Conservation (phyloP, 2,797 vertebrate species). For the Smutsia temminckii region DNA sequence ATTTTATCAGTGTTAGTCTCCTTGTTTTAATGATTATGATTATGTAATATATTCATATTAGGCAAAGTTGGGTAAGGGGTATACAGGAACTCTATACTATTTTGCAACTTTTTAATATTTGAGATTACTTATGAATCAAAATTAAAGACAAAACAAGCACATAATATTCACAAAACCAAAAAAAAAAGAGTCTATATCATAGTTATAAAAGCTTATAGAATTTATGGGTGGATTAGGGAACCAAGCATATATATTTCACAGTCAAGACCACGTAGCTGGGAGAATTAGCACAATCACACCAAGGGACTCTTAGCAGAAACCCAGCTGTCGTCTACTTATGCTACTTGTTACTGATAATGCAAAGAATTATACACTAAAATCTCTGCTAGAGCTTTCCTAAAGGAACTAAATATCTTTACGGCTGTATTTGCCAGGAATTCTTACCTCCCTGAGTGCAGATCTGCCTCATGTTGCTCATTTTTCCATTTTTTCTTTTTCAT, state of each 20-base stretch:
- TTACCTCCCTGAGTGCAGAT: background rate
- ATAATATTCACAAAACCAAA: background rate
- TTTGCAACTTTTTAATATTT: background rate
- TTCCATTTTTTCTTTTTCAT: background rate
- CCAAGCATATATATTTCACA: background rate
- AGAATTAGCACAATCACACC: background rate
- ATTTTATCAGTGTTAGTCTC: background rate
- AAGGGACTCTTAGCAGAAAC: background rate
- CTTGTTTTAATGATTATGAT: background rate
- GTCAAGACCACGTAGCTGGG: background rate
- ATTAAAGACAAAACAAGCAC: background rate
- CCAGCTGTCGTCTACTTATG: background rate
- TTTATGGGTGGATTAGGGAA: background rate
- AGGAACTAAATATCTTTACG: background rate
- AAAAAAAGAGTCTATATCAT: background rate
- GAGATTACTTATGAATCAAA: slow-evolving; percentile 24
- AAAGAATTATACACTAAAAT: background rate
- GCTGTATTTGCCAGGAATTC: background rate
- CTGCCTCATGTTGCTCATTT: background rate
- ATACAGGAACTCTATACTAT: background rate
- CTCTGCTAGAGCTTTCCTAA: background rate
- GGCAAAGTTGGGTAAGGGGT: background rate
- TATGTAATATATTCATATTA: background rate
- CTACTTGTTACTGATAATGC: background rate
- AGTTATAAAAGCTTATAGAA: background rate